Base-by-base conservation (phyloP, 2,113 vertebrate species). In the Platysternon megacephalum region DNA sequence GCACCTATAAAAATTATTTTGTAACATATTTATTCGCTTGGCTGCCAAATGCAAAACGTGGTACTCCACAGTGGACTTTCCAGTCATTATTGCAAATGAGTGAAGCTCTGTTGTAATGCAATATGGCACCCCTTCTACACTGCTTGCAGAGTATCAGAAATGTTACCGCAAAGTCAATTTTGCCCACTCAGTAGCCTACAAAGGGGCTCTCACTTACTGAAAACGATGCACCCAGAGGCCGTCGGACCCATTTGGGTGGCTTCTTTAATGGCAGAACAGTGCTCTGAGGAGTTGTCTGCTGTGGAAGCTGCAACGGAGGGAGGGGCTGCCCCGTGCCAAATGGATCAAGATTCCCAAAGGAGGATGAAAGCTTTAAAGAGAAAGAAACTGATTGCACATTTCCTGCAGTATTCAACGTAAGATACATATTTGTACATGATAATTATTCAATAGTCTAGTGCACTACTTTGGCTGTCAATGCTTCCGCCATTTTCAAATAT, bases 281-380 rank as follows among this genome's bases (percentile, higher is more conserved):
- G 5, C 96, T 98, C 56, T 98, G 98, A 32, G 98, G 90, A 13
- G 97, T 26, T 0, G 98, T 7, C 58, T 98, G 96, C 95, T 99
- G 99, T 32, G 99, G 99, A 78, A 99, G 98, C 97, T 99, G 99
- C 90, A 99, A 91, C 0, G 99, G 99, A 1, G 99, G 99, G 39
- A 99, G 97, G 0, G 98, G 96, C 68, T 99, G 99, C 29, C 99
- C 99, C 0, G 98, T 99, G 46, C 99, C 99, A 91, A 99, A 99
- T 0, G 99, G 99, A 98, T 99, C 99, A 1, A 99, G 98, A 97
- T 99, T 99, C 49, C 99, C 99, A 96, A 99, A 99, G 0, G 99
- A 99, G 0, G 98, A 99, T 21, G 98, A 99, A 52, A 99, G 99
- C 99, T 99, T 97, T 32, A 14, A 78, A 35, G 94, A 95, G 91